Evolutionary conservation across 2,113 vertebrate species (phyloP), one percentile per base, ranked within the genome.

Genomic region (Propithecus coquereli): DNA sequence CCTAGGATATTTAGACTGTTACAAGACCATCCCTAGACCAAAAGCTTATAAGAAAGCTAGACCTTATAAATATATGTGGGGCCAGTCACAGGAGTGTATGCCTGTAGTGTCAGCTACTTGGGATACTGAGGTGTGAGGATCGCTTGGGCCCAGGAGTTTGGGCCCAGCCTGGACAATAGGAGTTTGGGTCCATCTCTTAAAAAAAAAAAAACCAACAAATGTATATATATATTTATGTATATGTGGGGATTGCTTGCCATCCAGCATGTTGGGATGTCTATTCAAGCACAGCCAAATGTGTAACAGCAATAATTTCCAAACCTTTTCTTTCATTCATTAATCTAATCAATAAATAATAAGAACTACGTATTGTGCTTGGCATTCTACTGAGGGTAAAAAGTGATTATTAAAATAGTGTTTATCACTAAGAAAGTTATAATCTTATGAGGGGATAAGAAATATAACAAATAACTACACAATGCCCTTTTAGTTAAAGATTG

Each of bases 311-410:
- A 74, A 45, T 87, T 95, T 92, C 37, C 45, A 91, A 86, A 82
- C 12, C 43, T 94, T 82, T 86, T 71, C 90, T 85, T 74, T 30
- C 54, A 70, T 47, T 68, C 43, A 96, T 82, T 80, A 77, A 90
- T 79, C 45, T 76, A 80, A 13, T 91, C 68, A 96, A 86, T 45
- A 94, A 86, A 57, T 59, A 92, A 50, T 79, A 94, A 47, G 45
- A 77, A 82, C n/a, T 89, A 77, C 6, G 92, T 95, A 76, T 6
- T 76, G 43, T 37, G 65, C 23, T 52, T 79, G 65, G 54, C 13
- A 37, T 52, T 82, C 57, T 74, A 81, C n/a, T 82, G 17, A 87
- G 20, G 40, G 93, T 76, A 87, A 74, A 74, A 85, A 59, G n/a
- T 73, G 50, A 81, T 61, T 87, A 82, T 83, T 86, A 82, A 92